A percentile compares a stretch with the other conserved stretches of the same genome.
Conservation (phyloP, 2,797 vertebrate genomes). For the Phoeniculus purpureus region DNA sequence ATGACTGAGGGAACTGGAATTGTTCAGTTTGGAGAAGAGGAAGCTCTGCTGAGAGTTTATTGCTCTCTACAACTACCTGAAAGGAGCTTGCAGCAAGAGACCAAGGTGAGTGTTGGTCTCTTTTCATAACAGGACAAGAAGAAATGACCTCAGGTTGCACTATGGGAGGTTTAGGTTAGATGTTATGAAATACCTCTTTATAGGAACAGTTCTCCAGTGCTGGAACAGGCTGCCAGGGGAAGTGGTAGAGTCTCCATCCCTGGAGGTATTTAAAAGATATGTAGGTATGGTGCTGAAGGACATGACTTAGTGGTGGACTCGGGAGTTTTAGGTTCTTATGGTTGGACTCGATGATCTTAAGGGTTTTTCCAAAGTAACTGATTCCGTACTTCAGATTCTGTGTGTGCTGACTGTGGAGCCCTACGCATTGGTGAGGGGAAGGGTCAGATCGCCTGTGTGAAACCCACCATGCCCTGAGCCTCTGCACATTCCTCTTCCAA, state of each 20-base stretch:
- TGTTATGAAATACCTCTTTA: not conserved
- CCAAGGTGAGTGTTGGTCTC: not conserved
- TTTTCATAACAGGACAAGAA: not conserved
- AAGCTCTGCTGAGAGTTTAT: not conserved
- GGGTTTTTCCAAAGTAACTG: not conserved
- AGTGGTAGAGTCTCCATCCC: not conserved
- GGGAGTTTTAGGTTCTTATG: not conserved
- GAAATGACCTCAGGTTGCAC: not conserved
- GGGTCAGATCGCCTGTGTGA: not conserved
- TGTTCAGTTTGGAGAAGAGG: not conserved
- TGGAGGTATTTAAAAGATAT: not conserved
- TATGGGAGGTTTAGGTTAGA: not conserved
- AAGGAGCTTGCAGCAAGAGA: not conserved
- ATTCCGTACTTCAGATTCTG: not conserved
- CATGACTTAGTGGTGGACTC: not conserved
- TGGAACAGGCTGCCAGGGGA: not conserved
- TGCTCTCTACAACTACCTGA: not conserved
- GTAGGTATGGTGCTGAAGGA: not conserved
- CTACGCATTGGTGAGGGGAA: not conserved
- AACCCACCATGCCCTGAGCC: not conserved
- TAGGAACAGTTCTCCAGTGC: not conserved
- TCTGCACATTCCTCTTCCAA: not conserved
- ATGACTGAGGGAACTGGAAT: not conserved
- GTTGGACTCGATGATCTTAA: not conserved
- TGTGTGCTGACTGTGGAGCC: rapidly evolving